Percentiles rank a stretch among this genome's conserved stretches.
phyloP scores from a whole-genome alignment of 2,888 invertebrate genomes.

The Synergus gifuensis region DNA sequence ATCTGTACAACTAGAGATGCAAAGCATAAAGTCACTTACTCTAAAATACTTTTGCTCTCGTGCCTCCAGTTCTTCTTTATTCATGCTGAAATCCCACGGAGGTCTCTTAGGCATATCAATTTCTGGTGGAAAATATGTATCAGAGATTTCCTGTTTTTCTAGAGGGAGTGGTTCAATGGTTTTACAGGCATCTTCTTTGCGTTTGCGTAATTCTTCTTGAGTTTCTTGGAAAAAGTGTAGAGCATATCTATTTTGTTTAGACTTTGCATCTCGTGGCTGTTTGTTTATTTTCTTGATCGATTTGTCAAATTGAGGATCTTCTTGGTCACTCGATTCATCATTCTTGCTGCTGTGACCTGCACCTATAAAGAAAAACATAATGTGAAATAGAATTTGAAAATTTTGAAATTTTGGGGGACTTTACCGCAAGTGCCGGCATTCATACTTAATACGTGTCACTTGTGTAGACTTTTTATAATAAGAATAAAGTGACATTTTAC shows the following conservation, averaged over 20 bases:
- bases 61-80: constrained; percentile 85
- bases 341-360: constrained; percentile 62
- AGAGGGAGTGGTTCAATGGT: constrained; percentile 80
- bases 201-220: constrained; percentile 84
- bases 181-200: constrained; percentile 84
- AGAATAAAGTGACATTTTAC: too few species aligned
- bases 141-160: constrained; percentile 84
- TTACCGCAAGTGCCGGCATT: neutral
- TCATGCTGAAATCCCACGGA: constrained; percentile 89
- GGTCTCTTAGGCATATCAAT: constrained; percentile 92
- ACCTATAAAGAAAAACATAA: constrained; percentile 37
- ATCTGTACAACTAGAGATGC: neutral
- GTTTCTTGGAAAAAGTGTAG: constrained; percentile 91
- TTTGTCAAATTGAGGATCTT: constrained; percentile 52
- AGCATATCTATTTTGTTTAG: constrained; percentile 85
- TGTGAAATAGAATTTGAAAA: too few species aligned
- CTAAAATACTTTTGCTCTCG: constrained; percentile 91
- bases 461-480: too few species aligned
- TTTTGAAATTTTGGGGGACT: neutral
- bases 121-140: constrained; percentile 84
- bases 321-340: constrained; percentile 73
- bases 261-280: constrained; percentile 79
- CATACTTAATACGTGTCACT: too few species aligned
- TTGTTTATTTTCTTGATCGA: constrained; percentile 82
- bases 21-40: constrained; percentile 76